Evolutionary conservation across 2,113 vertebrate genomes (phyloP).

Genomic region (Perca flavescens): DNA sequence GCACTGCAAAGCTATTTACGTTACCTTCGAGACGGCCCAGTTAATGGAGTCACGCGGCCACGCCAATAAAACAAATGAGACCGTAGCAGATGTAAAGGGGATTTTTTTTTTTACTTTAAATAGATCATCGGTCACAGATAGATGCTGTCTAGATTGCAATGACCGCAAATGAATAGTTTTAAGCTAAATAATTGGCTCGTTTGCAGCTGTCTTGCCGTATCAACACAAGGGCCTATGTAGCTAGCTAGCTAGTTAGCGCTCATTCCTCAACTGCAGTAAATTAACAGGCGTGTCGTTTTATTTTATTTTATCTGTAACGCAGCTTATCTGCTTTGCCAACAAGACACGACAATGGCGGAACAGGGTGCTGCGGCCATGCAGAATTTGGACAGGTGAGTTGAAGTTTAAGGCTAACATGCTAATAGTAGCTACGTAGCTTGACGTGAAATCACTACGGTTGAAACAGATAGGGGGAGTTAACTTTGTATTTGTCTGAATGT

Average conservation of each 20-base stretch:
- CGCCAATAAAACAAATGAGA: slow-evolving; percentile 50
- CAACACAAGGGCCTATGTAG: slow-evolving; percentile 71
- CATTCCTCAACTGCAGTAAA: slow-evolving; percentile 19
- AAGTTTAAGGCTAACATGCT: slow-evolving; percentile 64
- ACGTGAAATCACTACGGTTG: neutral
- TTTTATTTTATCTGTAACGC: slow-evolving; percentile 28
- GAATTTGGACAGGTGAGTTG: slow-evolving; percentile 86
- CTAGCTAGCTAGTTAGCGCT: slow-evolving; percentile 45
- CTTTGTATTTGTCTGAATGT: neutral
- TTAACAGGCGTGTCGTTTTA: slow-evolving; percentile 26
- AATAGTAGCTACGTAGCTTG: slow-evolving; percentile 14
- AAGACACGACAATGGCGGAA: slow-evolving; percentile 77
- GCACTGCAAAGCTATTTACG: slow-evolving; percentile 46
- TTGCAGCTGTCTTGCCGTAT: slow-evolving; percentile 33
- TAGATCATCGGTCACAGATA: neutral
- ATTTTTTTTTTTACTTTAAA: slow-evolving; percentile 10
- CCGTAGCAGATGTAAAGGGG: slow-evolving; percentile 21
- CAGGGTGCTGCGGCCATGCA: slow-evolving; percentile 78
- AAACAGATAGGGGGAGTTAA: neutral
- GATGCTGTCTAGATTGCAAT: neutral
- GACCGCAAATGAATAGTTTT: neutral
- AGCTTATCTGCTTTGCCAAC: neutral
- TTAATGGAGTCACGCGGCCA: slow-evolving; percentile 80
- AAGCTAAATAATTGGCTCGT: slow-evolving; percentile 5
- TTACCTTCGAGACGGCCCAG: slow-evolving; percentile 67